Conservation (phyloP, 2,888 invertebrate species). For the Ichneumon xanthorius region DNA sequence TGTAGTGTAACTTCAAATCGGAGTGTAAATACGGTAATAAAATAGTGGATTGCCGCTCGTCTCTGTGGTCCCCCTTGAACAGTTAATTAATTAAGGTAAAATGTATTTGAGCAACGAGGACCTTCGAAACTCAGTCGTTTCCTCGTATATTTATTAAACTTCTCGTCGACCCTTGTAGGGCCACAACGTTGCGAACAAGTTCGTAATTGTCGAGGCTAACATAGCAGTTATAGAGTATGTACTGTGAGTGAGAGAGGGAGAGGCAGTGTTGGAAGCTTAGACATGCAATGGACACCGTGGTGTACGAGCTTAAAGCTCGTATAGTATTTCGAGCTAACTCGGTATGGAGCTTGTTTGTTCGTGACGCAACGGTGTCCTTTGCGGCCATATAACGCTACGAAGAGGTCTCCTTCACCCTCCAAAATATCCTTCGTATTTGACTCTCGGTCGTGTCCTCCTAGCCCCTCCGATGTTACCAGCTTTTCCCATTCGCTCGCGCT, state of each 20-base stretch:
- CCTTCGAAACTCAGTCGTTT: background rate
- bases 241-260: background rate
- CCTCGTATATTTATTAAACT: slow-evolving; percentile 22
- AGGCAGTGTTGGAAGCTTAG: background rate
- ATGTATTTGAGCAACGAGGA: background rate
- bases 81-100: background rate
- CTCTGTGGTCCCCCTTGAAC: background rate
- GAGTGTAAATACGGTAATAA: background rate
- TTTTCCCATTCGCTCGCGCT: slow-evolving; percentile 66
- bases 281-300: slow-evolving; percentile 15
- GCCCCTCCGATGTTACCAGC: background rate
- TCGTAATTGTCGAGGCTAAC: slow-evolving; percentile 61
- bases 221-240: slow-evolving; percentile 1
- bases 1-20: background rate
- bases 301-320: background rate
- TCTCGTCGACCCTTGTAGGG: background rate
- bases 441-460: slow-evolving; percentile 7
- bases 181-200: slow-evolving; percentile 4
- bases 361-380: slow-evolving; percentile 19
- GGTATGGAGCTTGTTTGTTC: background rate
- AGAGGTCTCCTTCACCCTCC: background rate
- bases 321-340: slow-evolving; percentile 23
- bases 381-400: background rate
- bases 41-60: background rate
- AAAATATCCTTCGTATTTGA: slow-evolving; percentile 31